Evolutionary conservation across 2,113 vertebrate genomes (phyloP).

Genomic region (Cyphomyrus plagiostoma): DNA sequence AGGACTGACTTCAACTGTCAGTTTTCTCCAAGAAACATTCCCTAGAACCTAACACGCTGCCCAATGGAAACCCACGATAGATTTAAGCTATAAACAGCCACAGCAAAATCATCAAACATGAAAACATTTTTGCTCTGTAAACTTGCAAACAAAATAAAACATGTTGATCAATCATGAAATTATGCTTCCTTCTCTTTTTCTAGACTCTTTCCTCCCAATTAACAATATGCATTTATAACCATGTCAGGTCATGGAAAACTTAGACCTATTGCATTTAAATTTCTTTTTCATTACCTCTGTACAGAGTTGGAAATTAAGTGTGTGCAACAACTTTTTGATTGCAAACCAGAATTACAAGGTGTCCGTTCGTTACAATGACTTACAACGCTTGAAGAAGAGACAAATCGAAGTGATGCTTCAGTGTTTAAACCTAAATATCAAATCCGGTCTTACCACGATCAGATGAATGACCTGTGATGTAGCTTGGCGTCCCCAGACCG

Average conservation of each 20-base stretch:
- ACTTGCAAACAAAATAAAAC: background rate
- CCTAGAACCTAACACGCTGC: background rate
- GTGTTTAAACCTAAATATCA: background rate
- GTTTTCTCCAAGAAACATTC: background rate
- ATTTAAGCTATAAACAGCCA: background rate
- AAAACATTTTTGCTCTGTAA: background rate
- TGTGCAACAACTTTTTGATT: background rate
- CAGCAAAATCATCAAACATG: background rate
- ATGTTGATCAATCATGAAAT: background rate
- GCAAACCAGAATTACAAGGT: background rate
- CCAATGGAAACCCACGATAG: background rate
- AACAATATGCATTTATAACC: background rate
- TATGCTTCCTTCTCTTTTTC: background rate
- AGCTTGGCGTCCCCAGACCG: constrained; percentile 19
- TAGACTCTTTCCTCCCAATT: background rate
- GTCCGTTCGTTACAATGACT: background rate
- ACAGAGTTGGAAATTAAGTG: background rate
- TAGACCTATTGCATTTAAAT: background rate
- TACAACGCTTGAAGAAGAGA: background rate
- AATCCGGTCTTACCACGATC: constrained; percentile 62
- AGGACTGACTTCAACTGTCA: background rate
- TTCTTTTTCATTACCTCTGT: background rate
- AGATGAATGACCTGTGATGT: constrained; percentile 14
- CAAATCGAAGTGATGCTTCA: background rate
- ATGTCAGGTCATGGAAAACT: background rate